These are phyloP conservation scores for Cassiopea xamachana DNA, from an alignment of 30 jellyfish, hydroid and myxozoan genomes.

Conservation along the genomic window DNA sequence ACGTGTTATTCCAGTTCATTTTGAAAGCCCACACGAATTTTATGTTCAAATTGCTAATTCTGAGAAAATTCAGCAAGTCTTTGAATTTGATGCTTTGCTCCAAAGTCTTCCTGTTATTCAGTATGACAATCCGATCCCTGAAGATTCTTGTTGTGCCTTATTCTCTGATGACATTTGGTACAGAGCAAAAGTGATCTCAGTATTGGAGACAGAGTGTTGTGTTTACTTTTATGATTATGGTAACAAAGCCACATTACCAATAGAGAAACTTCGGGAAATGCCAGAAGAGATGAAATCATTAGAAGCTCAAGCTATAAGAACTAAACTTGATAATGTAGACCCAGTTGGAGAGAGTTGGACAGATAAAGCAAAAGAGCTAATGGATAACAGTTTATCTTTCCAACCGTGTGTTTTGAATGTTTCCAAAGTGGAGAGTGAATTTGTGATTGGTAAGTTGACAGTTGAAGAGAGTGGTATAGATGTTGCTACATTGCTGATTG, in stretches of 20 bases:
- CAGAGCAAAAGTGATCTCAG: conserved; percentile 72
- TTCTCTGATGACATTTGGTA: conserved; percentile 61
- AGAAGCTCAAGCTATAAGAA: conserved; percentile 73
- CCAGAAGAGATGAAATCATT: conserved; percentile 65
- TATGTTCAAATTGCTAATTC: conserved; percentile 64
- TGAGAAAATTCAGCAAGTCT: conserved; percentile 38
- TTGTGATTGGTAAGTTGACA: conserved; percentile 12
- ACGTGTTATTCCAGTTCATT: conserved; percentile 60
- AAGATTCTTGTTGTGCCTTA: conserved; percentile 50
- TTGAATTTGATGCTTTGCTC: conserved; percentile 43
- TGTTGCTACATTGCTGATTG: conserved; percentile 33
- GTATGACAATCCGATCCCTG: not conserved
- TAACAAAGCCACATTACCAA: conserved; percentile 10
- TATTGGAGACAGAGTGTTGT: conserved; percentile 2
- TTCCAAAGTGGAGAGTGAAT: not conserved
- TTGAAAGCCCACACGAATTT: conserved; percentile 62
- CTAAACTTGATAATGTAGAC: conserved; percentile 51
- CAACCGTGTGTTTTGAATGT: conserved; percentile 32
- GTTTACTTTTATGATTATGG: conserved; percentile 57
- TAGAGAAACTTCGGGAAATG: conserved; percentile 30
- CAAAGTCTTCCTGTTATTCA: conserved; percentile 12
- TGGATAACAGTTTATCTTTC: conserved; percentile 24
- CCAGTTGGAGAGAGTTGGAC: conserved; percentile 22
- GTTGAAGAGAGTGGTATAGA: conserved; percentile 18
- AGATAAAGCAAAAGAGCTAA: conserved; percentile 8